Percentiles rank a stretch among this genome's conserved stretches.
These are phyloP conservation scores for Limnothrissa miodon DNA, from an alignment of 2,113 vertebrate species.

Conservation along the genomic window DNA sequence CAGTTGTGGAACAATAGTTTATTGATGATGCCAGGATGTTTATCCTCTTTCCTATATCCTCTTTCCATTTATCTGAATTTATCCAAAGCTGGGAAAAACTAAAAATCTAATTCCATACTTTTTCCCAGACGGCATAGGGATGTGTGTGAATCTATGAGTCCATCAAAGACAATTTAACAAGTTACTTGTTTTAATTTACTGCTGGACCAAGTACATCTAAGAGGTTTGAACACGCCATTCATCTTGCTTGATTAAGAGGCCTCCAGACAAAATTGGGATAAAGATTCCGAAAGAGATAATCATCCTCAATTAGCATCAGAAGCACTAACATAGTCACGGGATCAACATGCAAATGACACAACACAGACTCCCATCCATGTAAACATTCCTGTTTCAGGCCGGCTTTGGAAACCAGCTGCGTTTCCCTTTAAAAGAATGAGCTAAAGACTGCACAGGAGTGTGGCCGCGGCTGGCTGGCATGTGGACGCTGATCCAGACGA, in stretches of 20 bases:
- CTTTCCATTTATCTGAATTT: no score
- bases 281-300: not conserved
- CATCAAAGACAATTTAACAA: not conserved
- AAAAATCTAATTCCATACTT: no score
- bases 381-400: not conserved
- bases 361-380: not conserved
- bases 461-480: not conserved
- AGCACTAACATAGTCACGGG: not conserved
- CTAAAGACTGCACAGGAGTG: not conserved
- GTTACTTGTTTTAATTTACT: not conserved
- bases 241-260: not conserved
- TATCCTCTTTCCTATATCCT: no score
- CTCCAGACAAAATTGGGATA: not conserved
- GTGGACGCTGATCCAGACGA: not conserved
- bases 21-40: no score
- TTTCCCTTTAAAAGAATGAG: not conserved
- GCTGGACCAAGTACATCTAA: not conserved
- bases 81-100: no score
- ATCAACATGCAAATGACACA: not conserved
- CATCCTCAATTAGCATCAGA: not conserved
- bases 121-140: no score
- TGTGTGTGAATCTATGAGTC: not conserved
- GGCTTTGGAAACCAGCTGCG: not conserved
- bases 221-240: not conserved
- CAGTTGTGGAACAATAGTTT: no score